Conservation (phyloP, 2,113 vertebrate genomes). For the Vidua macroura region DNA sequence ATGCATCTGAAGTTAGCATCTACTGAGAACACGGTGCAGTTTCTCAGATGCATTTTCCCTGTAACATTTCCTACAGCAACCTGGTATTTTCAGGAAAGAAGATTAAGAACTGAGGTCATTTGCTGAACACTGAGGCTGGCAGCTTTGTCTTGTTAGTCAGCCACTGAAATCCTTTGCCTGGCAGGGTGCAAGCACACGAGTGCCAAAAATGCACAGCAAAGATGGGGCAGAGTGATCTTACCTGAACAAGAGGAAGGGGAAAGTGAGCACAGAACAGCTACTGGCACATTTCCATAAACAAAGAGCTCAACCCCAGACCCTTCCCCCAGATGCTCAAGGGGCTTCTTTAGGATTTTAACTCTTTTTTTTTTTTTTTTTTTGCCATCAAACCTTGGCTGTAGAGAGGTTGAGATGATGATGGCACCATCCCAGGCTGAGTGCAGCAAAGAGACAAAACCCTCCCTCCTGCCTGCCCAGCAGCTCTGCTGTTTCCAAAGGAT, state of each 20-base stretch:
- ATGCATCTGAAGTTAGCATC: neutral
- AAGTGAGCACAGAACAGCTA: neutral
- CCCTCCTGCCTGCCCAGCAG: neutral
- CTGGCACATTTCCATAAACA: neutral
- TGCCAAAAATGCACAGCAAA: neutral
- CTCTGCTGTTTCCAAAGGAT: neutral
- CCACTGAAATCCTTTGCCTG: neutral
- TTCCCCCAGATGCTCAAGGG: neutral
- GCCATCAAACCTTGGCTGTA: neutral
- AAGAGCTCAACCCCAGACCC: neutral
- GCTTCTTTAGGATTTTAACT: neutral
- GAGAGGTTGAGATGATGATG: neutral
- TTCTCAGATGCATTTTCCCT: neutral
- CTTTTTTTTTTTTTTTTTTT: neutral
- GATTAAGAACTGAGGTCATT: slow-evolving; percentile 18
- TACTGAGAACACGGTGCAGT: neutral
- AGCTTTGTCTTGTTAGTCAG: slow-evolving; percentile 34
- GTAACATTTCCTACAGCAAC: neutral
- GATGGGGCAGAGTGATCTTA: neutral
- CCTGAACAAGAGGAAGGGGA: neutral
- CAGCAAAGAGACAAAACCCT: neutral
- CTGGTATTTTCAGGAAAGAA: slow-evolving; percentile 11
- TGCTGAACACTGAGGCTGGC: slow-evolving; percentile 2
- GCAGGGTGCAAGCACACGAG: neutral
- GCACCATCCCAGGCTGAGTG: neutral